Evolutionary conservation across 2,113 vertebrate species (phyloP), one percentile per base, ranked within the genome.

Genomic region (Phyllopteryx taeniolatus): DNA sequence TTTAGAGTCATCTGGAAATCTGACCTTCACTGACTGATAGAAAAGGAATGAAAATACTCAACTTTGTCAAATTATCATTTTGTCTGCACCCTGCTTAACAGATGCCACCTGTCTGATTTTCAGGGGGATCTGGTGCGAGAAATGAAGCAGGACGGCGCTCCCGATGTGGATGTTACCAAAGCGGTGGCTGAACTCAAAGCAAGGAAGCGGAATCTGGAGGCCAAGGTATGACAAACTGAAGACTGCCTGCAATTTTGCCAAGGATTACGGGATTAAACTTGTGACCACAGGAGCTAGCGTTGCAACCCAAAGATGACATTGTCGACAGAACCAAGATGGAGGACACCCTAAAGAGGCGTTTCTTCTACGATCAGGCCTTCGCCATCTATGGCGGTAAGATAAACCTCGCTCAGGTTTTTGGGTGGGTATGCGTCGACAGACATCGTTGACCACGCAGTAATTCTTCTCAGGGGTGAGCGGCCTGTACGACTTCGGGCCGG

Each of bases 291-390:
- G 98, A 99, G 79, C 85, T 99, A 86, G 78, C 97, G 20, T 84
- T 99, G 64, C 95, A 99, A 90, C 95, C 98, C 86, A 95, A 98
- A 93, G 97, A 99, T 92, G 98, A 97, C 78, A 88, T 98, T 0
- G 92, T 99, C 61, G 98, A 99, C 92, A 91, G 98, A 90, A 82
- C 86, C 68, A 99, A 99, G 90, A 96, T 99, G 98, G 98, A 99
- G 84, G 98, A 99, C 63, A 97, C 98, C 1, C 90, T 99, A 47
- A 99, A 99, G 84, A 94, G 98, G 78, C 93, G 98, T 22, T 99
- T 99, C 92, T 99, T 99, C 87, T 99, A 99, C 0, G 98, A 99
- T 74, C 98, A 99, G 86, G 98, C 98, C 12, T 99, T 99, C 79
- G 95, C 98, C 79, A 99, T 99, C 89, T 99, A 99, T 77, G 98